Evolutionary conservation across 2,888 invertebrate species (phyloP).

Genomic region (Chaitophorus viminalis): DNA sequence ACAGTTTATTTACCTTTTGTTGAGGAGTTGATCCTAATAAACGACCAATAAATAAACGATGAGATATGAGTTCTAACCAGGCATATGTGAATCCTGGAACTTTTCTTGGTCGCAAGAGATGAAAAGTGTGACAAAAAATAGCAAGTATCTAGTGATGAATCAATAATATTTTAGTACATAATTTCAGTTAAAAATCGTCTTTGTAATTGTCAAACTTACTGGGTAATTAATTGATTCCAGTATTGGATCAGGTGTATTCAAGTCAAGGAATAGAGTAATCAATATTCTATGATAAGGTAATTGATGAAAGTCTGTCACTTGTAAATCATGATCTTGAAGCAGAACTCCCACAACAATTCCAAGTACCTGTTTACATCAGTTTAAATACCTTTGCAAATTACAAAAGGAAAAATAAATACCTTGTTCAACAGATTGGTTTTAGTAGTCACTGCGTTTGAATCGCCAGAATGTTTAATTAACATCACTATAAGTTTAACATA

Average conservation of each 20-base stretch:
- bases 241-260: slow-evolving; percentile 92
- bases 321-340: slow-evolving; percentile 94
- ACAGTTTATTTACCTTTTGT: slow-evolving; percentile 75
- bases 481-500: slow-evolving; percentile 93
- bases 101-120: slow-evolving; percentile 89
- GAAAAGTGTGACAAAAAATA: slow-evolving; percentile 95
- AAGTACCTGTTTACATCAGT: slow-evolving; percentile 70
- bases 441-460: slow-evolving; percentile 87
- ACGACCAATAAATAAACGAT: slow-evolving; percentile 93
- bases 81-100: slow-evolving; percentile 98
- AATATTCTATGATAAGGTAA: slow-evolving; percentile 97
- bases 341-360: slow-evolving; percentile 96
- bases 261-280: slow-evolving; percentile 94
- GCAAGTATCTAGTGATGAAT: slow-evolving; percentile 76
- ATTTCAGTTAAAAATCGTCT: slow-evolving; percentile 47
- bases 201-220: not conserved
- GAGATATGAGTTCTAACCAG: slow-evolving; percentile 97
- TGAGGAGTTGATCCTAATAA: slow-evolving; percentile 91
- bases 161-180: slow-evolving; percentile 1
- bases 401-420: slow-evolving; percentile 74
- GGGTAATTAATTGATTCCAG: slow-evolving; percentile 93
- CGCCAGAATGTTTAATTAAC: slow-evolving; percentile 94
- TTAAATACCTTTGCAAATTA: not conserved
- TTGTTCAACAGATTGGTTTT: slow-evolving; percentile 97
- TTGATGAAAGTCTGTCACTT: slow-evolving; percentile 92